These are phyloP conservation scores for Leptopilina boulardi DNA, from an alignment of 1,140 invertebrate species.

Conservation along the genomic window DNA sequence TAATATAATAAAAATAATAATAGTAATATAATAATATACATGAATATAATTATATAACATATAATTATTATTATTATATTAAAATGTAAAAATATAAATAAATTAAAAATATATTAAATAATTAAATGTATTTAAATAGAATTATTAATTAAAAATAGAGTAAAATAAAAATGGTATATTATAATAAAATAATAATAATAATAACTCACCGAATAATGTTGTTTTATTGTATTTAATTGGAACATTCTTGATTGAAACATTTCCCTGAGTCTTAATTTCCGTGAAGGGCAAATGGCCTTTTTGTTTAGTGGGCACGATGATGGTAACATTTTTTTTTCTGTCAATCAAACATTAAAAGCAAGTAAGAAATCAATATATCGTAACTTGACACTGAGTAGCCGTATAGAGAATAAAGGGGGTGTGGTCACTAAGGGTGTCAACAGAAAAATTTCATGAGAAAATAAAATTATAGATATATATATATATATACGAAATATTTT, in stretches of 20 bases:
- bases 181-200: background rate
- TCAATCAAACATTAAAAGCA: conserved; percentile 15
- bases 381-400: conserved; percentile 12
- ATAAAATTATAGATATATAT: too few species aligned
- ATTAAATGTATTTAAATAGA: background rate
- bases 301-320: background rate
- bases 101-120: too few species aligned
- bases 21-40: too few species aligned
- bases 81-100: too few species aligned
- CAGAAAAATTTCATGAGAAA: background rate
- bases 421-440: background rate
- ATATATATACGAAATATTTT: background rate
- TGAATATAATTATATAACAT: too few species aligned
- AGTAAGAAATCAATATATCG: conserved; percentile 31
- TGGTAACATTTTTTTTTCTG: conserved; percentile 12
- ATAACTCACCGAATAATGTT: background rate
- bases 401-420: background rate
- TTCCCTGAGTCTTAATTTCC: background rate
- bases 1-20: too few species aligned
- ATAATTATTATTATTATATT: too few species aligned
- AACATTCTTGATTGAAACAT: background rate
- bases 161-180: background rate
- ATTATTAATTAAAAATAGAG: background rate
- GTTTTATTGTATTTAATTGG: background rate
- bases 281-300: background rate